Base-by-base conservation (phyloP, 2,888 invertebrate species). In the Augiades crinisus region DNA sequence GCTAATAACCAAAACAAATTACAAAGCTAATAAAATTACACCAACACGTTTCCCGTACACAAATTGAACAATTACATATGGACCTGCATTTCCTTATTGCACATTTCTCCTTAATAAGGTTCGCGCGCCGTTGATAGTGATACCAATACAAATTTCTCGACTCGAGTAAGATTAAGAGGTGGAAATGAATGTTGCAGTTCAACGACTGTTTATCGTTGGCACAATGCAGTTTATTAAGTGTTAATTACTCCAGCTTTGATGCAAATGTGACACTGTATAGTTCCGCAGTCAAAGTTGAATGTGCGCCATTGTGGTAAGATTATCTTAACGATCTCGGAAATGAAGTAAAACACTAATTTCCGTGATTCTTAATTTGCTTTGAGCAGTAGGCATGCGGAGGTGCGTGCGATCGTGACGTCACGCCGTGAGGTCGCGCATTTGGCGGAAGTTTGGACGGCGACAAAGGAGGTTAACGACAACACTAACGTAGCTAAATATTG, bases 361-460 rank as follows among this genome's bases (percentile, higher is more conserved):
- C 64, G 64, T 47, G 55, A 62, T 55, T 62, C 54, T 63, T 61
- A 58, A 61, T 57, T 62, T 62, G 57, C 14, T 2, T 55, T 62
- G 61, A 61, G 58, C 64, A 56, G 59, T 63, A 67, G 12, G 31
- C 27, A 30, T 57, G 61, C 60, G 56, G 55, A 56, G 53, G 51
- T 49, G 49, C 49, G 49, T 49, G 33, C 19, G 16, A 41, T 16
- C 22, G 46, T 63, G 58, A 61, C 60, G 64, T 63, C 63, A 66
- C 58, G 50, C 53, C 50, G 52, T 61, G 56, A 71, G 69, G 70
- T 65, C 65, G 62, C 45, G 40, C 44, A 40, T 62, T 63, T 60
- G 57, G 62, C 51, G 69, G 72, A 72, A 73, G 68, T 70, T 61
- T 61, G 61, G 61, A 66, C 63, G 59, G 53, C 61, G 63, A 66